Base-by-base conservation (phyloP, 2,888 invertebrate species). In the Ormyrus thymus region DNA sequence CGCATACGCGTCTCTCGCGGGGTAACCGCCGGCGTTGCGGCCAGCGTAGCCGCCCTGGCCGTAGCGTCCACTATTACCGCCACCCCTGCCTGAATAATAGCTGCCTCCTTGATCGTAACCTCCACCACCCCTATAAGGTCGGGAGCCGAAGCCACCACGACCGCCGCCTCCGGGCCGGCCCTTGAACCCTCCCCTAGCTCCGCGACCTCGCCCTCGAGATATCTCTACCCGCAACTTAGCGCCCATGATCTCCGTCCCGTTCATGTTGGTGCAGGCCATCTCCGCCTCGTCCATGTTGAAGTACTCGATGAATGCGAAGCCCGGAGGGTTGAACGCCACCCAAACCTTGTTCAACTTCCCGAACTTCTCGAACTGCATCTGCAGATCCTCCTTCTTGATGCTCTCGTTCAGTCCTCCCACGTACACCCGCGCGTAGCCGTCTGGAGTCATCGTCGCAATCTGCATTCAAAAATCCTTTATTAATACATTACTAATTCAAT, bases 281-380 rank as follows among this genome's bases (percentile, higher is more conserved):
- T 97, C 96, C 56, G 97, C 97, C 91, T 97, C 97, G 88, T 95
- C 94, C 90, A 94, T 93, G 91, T 95, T 96, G 90, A 95, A 94
- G 91, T 97, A 97, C 92, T 97, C 97, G 90, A 97, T 96, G 92
- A 97, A 97, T 83, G 97, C 97, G 91, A 97, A 97, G 87, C 97
- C 97, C 84, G 97, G 97, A 84, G 97, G 97, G 91, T 97, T 97
- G 90, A 97, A 95, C 84, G 97, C 97, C 85, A 96, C 96, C 97
- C 97, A 97, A 83, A 97, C 97, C 85, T 95, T 96, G 91, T 96
- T 96, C 85, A 97, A 92, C 92, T 97, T 97, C 85, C 97, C 97
- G 91, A 95, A 97, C 92, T 97, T 97, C 87, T 96, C 95, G 90
- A 97, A 97, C 91, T 97, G 96, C 88, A 94, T 93, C 90, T 97